Percentiles rank a stretch among this genome's conserved stretches.
Conservation (phyloP, 1,140 invertebrate species). For the Frieseomelitta varia region DNA sequence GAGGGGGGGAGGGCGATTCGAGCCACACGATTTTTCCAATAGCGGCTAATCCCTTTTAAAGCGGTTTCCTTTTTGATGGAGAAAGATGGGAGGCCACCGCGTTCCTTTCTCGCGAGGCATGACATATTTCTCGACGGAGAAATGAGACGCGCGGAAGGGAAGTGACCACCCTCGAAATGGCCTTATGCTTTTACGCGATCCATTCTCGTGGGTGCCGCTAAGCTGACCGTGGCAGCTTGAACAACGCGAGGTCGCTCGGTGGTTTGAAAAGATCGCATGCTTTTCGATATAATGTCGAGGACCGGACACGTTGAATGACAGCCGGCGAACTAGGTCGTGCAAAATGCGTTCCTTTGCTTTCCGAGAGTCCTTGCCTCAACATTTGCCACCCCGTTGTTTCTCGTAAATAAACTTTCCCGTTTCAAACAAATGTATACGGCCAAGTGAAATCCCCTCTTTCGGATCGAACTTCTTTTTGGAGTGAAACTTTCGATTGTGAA, state of each 20-base stretch:
- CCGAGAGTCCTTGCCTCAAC: background rate
- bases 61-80: background rate
- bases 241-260: background rate
- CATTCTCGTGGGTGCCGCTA: background rate
- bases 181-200: constrained; percentile 29
- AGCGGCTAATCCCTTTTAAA: constrained; percentile 29
- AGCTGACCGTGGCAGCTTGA: constrained; percentile 10
- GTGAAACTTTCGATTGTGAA: background rate
- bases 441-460: background rate
- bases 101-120: constrained; percentile 31
- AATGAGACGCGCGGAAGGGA: constrained; percentile 34
- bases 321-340: constrained; percentile 24
- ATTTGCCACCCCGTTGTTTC: background rate
- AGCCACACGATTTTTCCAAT: constrained; percentile 26
- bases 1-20: no score
- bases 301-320: constrained; percentile 21
- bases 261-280: constrained; percentile 18
- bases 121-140: constrained; percentile 32
- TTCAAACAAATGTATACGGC: background rate
- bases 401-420: background rate
- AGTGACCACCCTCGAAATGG: constrained; percentile 31
- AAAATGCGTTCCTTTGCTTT: background rate
- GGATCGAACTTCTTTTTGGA: background rate
- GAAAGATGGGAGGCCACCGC: background rate
- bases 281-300: constrained; percentile 36